Conservation (phyloP, 2,113 vertebrate genomes). For the Beaufortia kweichowensis region DNA sequence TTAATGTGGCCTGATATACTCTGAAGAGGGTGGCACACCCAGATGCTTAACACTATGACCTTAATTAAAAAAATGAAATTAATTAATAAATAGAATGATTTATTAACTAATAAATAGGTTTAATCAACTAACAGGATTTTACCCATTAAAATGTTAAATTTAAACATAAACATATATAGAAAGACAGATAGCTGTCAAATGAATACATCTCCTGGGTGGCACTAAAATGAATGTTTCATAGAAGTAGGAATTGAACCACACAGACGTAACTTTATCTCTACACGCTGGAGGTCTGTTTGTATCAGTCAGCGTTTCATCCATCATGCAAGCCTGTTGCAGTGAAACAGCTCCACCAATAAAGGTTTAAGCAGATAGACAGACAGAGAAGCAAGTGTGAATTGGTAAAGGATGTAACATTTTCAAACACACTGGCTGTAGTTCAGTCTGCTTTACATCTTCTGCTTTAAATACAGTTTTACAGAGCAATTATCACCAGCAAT, state of each 20-base stretch:
- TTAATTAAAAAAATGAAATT: slow-evolving; percentile 72
- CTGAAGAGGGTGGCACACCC: slow-evolving; percentile 63
- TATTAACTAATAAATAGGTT: no score
- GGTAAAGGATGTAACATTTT: background rate
- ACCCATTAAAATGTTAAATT: no score
- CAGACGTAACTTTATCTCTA: background rate
- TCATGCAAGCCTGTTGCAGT: background rate
- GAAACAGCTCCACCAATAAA: background rate
- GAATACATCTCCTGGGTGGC: background rate
- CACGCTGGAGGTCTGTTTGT: slow-evolving; percentile 1
- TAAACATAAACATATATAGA: slow-evolving; percentile 25
- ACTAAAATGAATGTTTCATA: background rate
- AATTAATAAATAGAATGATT: slow-evolving; percentile 67
- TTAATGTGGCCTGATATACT: slow-evolving; percentile 74
- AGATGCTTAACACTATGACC: slow-evolving; percentile 73
- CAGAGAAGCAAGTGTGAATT: background rate
- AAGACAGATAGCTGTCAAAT: background rate
- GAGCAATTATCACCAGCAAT: slow-evolving; percentile 71
- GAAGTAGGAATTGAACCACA: background rate
- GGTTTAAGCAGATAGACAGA: background rate
- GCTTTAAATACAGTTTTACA: slow-evolving; percentile 67
- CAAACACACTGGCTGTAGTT: slow-evolving; percentile 32
- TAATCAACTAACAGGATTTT: no score
- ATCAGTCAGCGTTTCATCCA: background rate
- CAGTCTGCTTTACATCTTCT: slow-evolving; percentile 59